Evolutionary conservation across 2,113 vertebrate species (phyloP), one percentile per base, ranked within the genome.

Genomic region (Melanerpes aurifrons): DNA sequence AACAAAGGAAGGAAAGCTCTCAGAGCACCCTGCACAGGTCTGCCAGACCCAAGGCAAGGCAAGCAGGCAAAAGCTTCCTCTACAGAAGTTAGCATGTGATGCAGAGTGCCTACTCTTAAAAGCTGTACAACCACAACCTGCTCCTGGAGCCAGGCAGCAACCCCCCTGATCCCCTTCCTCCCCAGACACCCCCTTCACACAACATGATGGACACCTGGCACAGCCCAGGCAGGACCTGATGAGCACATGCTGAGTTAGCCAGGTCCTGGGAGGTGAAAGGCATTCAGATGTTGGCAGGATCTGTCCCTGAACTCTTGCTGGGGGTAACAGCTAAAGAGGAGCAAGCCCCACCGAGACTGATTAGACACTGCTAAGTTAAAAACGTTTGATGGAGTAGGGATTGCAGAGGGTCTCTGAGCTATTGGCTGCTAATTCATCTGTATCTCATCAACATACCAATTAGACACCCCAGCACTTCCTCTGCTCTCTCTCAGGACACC

Each of bases 201-300:
- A 8, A 3, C 24, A 1, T 0, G 3, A 63, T 0, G 16, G 68
- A 4, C 69, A 47, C n/a, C 32, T 32, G 45, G 20, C 76, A 24
- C 1, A 10, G 80, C 67, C 69, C 64, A 47, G 68, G 48, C 57
- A 77, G 84, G 45, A 61, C 32, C 32, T 9, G 9, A 9, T 0
- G 12, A 32, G 35, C 71, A 50, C 4, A 1, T n/a, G 2, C 21
- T 0, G 7, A 37, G 22, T 16, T n/a, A 3, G 0, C 1, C 12
- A 2, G 32, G 12, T 58, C 63, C 71, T 66, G 67, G 24, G 24
- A 28, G 24, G 6, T 8, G 72, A 31, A 28, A 69, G 26, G 1
- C 78, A 15, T 3, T 1, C 10, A 43, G 45, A 17, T 86, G 19
- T n/a, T 37, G 56, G 82, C 84, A 82, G 83, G 22, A 50, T 18